A percentile compares a stretch with the other conserved stretches of the same genome.
phyloP scores from a whole-genome alignment of 2,113 vertebrate species.

The Camelus bactrianus region DNA sequence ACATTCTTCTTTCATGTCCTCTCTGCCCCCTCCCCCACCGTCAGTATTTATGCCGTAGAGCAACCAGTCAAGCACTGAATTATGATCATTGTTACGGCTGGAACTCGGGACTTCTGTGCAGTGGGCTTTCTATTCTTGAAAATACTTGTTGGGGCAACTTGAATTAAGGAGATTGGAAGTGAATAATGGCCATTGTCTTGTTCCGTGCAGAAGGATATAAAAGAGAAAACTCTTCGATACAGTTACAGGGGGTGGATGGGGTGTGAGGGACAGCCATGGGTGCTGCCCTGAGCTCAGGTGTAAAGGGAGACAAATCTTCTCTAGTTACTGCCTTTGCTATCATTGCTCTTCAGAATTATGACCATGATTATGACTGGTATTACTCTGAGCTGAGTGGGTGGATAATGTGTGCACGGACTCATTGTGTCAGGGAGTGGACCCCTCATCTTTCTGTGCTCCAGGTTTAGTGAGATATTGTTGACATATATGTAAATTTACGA shows the following conservation, averaged over 20 bases:
- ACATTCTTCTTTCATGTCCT: neutral
- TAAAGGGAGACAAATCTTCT: neutral
- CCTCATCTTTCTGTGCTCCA: neutral
- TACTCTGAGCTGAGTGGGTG: neutral
- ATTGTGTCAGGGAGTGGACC: neutral
- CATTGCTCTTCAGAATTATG: neutral
- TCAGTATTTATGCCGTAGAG: neutral
- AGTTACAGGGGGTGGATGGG: neutral
- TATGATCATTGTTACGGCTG: neutral
- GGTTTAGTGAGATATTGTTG: neutral
- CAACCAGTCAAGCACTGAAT: neutral
- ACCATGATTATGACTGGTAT: neutral
- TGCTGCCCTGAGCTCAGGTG: too few relatives aligned
- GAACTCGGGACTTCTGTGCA: neutral
- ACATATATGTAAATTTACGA: neutral
- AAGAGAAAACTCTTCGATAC: neutral
- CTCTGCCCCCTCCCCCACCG: neutral
- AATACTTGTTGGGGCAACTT: neutral
- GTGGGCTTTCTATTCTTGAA: neutral
- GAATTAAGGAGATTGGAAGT: neutral
- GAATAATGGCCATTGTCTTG: neutral
- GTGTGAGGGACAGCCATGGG: neutral
- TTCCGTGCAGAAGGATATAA: neutral
- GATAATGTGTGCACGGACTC: neutral
- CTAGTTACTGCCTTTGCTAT: too few relatives aligned